These are phyloP conservation scores for Julus scanicus DNA, from an alignment of 2,888 invertebrate genomes.

Conservation along the genomic window DNA sequence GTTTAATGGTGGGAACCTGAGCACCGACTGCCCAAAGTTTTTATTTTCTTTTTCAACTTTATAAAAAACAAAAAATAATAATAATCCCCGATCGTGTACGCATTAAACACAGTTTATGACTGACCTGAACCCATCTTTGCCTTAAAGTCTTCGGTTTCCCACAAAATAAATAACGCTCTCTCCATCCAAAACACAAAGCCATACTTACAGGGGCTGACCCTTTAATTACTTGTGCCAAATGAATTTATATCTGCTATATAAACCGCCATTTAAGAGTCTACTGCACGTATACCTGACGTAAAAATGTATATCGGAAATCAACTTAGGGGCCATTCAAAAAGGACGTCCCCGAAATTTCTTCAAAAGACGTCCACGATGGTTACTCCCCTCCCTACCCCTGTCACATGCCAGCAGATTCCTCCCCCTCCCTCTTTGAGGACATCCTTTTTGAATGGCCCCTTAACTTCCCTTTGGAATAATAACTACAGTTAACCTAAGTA, in stretches of 20 bases:
- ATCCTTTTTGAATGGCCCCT: too few relatives aligned
- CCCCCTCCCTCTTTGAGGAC: too few relatives aligned
- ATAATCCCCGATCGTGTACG: neutral
- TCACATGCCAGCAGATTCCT: too few relatives aligned
- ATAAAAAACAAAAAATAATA: neutral
- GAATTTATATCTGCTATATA: neutral
- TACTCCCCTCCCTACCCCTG: too few relatives aligned
- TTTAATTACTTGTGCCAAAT: neutral
- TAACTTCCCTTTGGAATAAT: too few relatives aligned
- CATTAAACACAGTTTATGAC: conserved; percentile 44
- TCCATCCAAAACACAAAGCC: neutral
- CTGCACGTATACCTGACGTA: too few relatives aligned
- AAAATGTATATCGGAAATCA: too few relatives aligned
- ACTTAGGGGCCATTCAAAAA: too few relatives aligned
- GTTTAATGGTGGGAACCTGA: conserved; percentile 35
- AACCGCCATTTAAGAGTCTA: neutral
- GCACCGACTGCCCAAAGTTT: neutral
- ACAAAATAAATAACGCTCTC: conserved; percentile 48
- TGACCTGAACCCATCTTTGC: conserved; percentile 50
- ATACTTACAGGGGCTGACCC: neutral
- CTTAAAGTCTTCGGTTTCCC: conserved; percentile 47
- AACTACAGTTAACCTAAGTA: too few relatives aligned
- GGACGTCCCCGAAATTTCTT: too few relatives aligned
- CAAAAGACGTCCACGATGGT: too few relatives aligned
- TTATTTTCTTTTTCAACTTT: neutral